Percentiles rank a stretch among this genome's conserved stretches.
These are phyloP conservation scores for Mobula hypostoma DNA, from an alignment of 2,113 vertebrate genomes.

Conservation along the genomic window DNA sequence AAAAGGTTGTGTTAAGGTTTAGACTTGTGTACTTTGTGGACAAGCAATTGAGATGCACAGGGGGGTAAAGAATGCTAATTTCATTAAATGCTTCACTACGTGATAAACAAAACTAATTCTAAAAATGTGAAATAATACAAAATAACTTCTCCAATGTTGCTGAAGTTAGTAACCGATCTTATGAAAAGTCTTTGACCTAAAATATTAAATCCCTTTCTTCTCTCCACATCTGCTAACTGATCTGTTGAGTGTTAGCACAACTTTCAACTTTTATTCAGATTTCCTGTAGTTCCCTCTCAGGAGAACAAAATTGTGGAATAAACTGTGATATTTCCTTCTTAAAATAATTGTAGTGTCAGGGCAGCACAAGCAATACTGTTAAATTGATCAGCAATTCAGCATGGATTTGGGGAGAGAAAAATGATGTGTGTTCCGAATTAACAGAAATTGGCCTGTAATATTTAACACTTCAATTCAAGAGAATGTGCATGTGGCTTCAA, in stretches of 20 bases:
- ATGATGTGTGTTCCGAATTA: too few relatives aligned
- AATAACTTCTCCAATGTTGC: constrained; percentile 42
- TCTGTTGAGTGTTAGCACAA: neutral
- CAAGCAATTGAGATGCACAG: constrained; percentile 52
- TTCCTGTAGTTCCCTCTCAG: neutral
- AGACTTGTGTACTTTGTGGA: constrained; percentile 72
- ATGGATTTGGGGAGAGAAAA: too few relatives aligned
- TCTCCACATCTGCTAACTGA: neutral
- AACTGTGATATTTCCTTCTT: neutral
- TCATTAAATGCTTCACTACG: constrained; percentile 51
- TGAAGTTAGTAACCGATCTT: neutral
- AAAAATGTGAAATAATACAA: constrained; percentile 52
- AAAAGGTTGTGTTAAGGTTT: constrained; percentile 78
- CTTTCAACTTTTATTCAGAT: neutral
- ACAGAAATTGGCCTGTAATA: too few relatives aligned
- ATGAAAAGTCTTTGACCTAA: neutral
- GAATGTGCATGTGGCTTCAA: too few relatives aligned
- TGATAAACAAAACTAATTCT: constrained; percentile 60
- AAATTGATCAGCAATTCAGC: too few relatives aligned
- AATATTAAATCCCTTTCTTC: neutral
- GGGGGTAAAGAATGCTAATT: constrained; percentile 50
- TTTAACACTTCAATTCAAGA: too few relatives aligned
- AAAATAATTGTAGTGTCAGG: too few relatives aligned
- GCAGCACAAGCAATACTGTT: too few relatives aligned
- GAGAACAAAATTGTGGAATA: neutral